Evolutionary conservation across 2,797 vertebrate genomes (phyloP), one percentile per base, ranked within the genome.

Genomic region (Xiphophorus birchmanni): DNA sequence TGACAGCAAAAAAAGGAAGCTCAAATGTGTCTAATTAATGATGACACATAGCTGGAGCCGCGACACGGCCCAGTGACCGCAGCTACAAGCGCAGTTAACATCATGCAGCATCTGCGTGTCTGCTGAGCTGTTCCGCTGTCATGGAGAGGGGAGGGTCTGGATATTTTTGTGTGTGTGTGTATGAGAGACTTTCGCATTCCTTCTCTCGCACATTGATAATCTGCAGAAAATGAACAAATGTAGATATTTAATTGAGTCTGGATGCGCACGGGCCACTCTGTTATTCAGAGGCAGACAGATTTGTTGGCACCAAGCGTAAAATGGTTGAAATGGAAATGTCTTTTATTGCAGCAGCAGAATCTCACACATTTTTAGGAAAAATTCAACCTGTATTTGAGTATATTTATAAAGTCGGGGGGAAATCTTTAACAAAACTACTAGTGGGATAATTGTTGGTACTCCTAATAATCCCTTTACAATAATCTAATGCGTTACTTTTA

Each of bases 21-120:
- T 52, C 40, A 73, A 50, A n/a, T 40, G 48, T 47, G 58, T 8
- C 21, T 75, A 42, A 84, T 86, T 83, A 32, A 83, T 82, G 60
- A 75, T 82, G 74, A 80, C 72, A 79, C 42, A 82, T 77, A 80
- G 80, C 87, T 73, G 89, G 47, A 81, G 75, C 76, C 75, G 84
- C 35, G 71, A 71, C 83, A 81, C 73, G 80, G 35, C 45, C 67
- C 67, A 54, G 47, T 74, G 78, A 80, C 63, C 37, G 40, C 42
- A 77, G 87, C 83, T 74, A 86, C 82, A 79, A 86, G 81, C 73
- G 74, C 32, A 32, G 35, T 87, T 84, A 81, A 81, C 58, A 83
- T 67, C 35, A 40, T 23, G 85, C 77, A 86, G 78, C 78, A 80
- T 77, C 54, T 67, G 73, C 26, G 76, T 56, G 65, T 60, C 84